These are phyloP conservation scores for Euphonia xanthogaster DNA, from an alignment of 2,797 vertebrate species.

Conservation along the genomic window DNA sequence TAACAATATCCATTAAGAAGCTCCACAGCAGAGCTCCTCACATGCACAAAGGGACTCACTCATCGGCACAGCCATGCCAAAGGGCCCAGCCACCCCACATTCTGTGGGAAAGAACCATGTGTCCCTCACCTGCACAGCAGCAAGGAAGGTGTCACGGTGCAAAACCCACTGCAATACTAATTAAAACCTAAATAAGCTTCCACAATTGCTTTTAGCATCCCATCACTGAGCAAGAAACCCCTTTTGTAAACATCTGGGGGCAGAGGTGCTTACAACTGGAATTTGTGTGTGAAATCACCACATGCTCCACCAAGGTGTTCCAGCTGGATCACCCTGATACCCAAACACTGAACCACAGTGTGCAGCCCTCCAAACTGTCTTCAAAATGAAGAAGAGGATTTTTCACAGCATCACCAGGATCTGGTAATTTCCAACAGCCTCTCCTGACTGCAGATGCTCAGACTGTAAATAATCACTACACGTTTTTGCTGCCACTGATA, in stretches of 20 bases:
- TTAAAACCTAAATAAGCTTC: not conserved
- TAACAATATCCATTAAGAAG: not conserved
- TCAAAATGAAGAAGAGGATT: not conserved
- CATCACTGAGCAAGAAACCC: accelerated
- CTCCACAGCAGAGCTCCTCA: not conserved
- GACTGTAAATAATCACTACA: constrained; percentile 28
- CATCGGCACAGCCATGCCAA: not conserved
- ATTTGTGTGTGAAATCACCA: accelerated
- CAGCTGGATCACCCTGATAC: not conserved
- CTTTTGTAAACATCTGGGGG: not conserved
- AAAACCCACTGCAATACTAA: not conserved
- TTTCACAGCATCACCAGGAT: not conserved
- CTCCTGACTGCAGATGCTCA: constrained; percentile 10
- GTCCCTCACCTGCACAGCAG: accelerated
- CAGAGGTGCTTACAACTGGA: not conserved
- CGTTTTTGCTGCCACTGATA: not conserved
- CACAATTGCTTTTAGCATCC: not conserved
- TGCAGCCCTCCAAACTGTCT: not conserved
- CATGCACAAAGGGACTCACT: accelerated
- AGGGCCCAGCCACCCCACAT: not conserved
- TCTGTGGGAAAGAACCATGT: accelerated
- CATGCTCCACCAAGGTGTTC: accelerated
- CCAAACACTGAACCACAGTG: not conserved
- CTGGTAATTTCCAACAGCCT: not conserved
- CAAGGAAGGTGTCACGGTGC: accelerated